Conservation (phyloP, 2,113 vertebrate genomes). For the Chloebia gouldiae region DNA sequence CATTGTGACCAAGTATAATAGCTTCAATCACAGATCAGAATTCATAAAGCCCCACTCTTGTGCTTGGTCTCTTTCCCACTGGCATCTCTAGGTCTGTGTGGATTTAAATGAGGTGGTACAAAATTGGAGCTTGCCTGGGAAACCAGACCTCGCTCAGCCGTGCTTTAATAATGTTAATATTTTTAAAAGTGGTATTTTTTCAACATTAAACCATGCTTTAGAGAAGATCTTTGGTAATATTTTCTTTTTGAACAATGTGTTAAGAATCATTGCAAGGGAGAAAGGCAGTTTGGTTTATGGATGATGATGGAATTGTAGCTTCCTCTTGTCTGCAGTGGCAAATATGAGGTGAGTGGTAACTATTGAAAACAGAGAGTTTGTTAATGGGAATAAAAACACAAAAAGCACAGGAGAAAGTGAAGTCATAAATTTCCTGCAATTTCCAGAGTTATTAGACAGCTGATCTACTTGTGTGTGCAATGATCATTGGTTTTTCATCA, state of each 20-base stretch:
- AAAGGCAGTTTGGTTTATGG: background rate
- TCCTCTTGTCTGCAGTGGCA: background rate
- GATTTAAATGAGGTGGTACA: background rate
- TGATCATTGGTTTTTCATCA: background rate
- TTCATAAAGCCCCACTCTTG: background rate
- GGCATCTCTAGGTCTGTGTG: background rate
- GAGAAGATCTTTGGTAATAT: background rate
- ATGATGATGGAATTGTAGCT: background rate
- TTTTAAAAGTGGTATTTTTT: background rate
- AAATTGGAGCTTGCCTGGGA: background rate
- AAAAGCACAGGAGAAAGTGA: background rate
- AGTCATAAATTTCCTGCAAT: background rate
- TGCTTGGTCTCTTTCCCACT: background rate
- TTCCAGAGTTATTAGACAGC: background rate
- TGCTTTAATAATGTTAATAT: background rate
- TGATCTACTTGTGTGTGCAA: background rate
- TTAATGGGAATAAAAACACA: background rate
- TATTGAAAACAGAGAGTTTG: background rate
- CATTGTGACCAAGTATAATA: background rate
- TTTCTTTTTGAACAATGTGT: background rate
- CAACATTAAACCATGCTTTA: background rate
- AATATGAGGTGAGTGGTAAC: background rate
- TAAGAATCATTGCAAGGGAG: background rate
- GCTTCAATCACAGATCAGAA: background rate
- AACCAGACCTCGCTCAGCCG: background rate